These are phyloP conservation scores for Austrofundulus limnaeus DNA, from an alignment of 2,113 vertebrate species.

Conservation along the genomic window DNA sequence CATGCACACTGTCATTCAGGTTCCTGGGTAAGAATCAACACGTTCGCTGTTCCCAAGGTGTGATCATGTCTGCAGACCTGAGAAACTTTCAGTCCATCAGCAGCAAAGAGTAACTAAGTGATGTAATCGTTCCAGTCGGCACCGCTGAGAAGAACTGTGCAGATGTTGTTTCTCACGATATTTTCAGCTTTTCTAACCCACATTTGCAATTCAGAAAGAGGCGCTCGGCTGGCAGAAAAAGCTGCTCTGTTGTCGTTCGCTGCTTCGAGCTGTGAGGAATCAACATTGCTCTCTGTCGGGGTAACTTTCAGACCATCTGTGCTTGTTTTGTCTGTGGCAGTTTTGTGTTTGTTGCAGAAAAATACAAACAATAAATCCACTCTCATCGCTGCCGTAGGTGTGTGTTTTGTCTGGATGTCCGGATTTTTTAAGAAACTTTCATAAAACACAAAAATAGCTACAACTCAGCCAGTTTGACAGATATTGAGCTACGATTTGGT, in stretches of 20 bases:
- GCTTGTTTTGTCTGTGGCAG: neutral
- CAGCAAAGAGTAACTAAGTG: neutral
- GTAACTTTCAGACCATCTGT: neutral
- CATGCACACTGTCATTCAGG: no score
- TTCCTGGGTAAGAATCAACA: neutral
- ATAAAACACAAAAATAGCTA: no score
- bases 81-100: neutral
- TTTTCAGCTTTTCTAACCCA: neutral
- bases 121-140: neutral
- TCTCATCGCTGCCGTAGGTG: neutral
- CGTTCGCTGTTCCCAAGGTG: neutral
- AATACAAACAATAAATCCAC: neutral
- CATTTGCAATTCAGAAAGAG: slow-evolving; percentile 5
- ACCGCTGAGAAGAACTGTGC: neutral
- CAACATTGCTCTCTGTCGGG: neutral
- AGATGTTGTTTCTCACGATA: neutral
- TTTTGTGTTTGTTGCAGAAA: neutral
- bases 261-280: slow-evolving; percentile 1
- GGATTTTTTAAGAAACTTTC: no score
- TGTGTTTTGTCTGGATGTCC: no score
- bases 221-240: slow-evolving; percentile 8
- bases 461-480: no score
- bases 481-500: no score
- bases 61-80: neutral
- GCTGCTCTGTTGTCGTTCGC: slow-evolving; percentile 6